Conservation (phyloP, 2,113 vertebrate species). For the Oncorhynchus keta region DNA sequence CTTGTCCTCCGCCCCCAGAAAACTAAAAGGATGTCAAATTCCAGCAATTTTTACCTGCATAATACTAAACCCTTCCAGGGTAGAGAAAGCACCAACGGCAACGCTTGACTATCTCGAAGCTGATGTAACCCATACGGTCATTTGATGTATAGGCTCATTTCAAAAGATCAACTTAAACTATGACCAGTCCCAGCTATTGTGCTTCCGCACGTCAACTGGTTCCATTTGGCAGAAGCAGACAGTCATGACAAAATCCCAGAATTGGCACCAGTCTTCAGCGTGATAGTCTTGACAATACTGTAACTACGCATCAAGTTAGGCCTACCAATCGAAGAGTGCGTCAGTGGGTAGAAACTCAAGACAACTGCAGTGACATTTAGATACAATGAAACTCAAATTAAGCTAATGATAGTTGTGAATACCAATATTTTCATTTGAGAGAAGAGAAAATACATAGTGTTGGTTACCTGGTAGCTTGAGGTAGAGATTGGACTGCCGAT, state of each 20-base stretch:
- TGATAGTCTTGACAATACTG: no score
- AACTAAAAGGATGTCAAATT: constrained; percentile 10
- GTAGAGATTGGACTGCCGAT: constrained; percentile 78
- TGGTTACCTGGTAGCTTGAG: constrained; percentile 87
- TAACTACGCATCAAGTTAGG: constrained; percentile 21
- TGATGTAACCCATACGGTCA: background rate
- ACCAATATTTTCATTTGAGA: background rate
- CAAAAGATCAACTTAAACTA: no score
- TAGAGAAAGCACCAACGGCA: background rate
- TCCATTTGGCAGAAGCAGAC: no score
- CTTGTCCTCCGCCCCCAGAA: background rate
- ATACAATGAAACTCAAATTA: background rate
- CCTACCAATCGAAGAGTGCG: constrained; percentile 21
- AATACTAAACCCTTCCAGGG: background rate
- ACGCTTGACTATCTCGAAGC: background rate
- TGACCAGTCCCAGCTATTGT: no score
- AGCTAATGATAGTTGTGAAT: background rate
- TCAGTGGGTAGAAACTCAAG: constrained; percentile 15
- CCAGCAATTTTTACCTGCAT: background rate
- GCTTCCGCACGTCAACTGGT: no score
- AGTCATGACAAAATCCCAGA: no score
- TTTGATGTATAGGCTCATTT: no score
- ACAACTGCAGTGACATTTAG: background rate
- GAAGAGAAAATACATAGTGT: background rate
- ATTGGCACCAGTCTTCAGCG: no score